Evolutionary conservation across 2,888 invertebrate genomes (phyloP).

Genomic region (Microplitis manilae): DNA sequence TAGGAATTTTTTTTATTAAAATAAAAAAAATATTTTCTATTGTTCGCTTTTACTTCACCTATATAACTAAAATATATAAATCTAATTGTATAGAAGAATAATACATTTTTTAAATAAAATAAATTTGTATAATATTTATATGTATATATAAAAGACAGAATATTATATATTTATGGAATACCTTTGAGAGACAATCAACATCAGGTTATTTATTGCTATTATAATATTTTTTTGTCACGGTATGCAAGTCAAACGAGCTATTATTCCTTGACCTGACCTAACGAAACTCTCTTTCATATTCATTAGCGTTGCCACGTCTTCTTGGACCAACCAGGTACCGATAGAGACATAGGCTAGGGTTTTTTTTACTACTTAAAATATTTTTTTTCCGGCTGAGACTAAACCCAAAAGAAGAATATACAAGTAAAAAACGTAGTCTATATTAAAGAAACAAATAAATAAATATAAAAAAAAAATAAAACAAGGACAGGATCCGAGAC

Average conservation of each 20-base stretch:
- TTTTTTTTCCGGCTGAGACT: no score
- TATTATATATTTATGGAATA: slow-evolving; percentile 8
- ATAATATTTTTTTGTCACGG: slow-evolving; percentile 59
- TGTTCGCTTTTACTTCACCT: background rate
- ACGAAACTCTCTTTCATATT: slow-evolving; percentile 68
- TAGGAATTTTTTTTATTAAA: slow-evolving; percentile 14
- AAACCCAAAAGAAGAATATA: no score
- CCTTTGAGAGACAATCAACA: slow-evolving; percentile 1
- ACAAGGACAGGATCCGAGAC: background rate
- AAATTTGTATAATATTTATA: background rate
- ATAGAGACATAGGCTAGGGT: no score
- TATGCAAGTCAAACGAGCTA: slow-evolving; percentile 70
- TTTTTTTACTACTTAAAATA: no score
- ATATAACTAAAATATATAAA: background rate
- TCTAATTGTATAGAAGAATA: background rate
- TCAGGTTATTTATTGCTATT: slow-evolving; percentile 15
- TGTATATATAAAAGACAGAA: background rate
- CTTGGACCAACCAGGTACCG: slow-evolving; percentile 16
- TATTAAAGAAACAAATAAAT: no score
- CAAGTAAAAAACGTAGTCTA: no score
- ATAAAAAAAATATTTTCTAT: slow-evolving; percentile 9
- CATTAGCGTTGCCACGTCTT: slow-evolving; percentile 59
- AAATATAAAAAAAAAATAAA: background rate
- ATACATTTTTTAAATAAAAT: background rate
- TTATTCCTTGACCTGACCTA: slow-evolving; percentile 71